Evolutionary conservation across 2,113 vertebrate species (phyloP).

Genomic region (Thinocorus orbignyianus): DNA sequence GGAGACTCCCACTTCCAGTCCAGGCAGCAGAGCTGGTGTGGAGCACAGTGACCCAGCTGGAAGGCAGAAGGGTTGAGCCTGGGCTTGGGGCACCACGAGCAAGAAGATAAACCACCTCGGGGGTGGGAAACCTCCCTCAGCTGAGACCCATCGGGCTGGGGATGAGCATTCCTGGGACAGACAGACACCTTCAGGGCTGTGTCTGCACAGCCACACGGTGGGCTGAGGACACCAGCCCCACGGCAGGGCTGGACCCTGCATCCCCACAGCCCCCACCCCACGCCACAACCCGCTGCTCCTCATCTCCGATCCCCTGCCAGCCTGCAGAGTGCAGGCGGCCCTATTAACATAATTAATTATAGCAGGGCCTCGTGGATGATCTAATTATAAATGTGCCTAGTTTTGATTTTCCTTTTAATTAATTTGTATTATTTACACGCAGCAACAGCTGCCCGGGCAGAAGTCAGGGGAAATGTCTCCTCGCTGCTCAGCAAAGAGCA

Average conservation of each 20-base stretch:
- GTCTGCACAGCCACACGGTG: fast-evolving
- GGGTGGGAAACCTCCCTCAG: too few relatives aligned
- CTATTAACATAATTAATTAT: constrained; percentile 44
- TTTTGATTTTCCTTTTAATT: constrained; percentile 62
- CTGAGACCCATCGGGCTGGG: not conserved
- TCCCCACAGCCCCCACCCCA: not conserved
- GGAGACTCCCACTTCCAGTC: fast-evolving
- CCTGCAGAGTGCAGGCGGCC: not conserved
- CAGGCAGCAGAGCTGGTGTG: fast-evolving
- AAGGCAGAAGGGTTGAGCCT: too few relatives aligned
- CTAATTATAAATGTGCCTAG: constrained; percentile 31
- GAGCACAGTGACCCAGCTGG: not conserved
- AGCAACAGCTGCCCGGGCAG: not conserved
- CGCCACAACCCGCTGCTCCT: fast-evolving
- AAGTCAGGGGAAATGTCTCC: not conserved
- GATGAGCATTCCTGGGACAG: not conserved
- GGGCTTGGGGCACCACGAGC: too few relatives aligned
- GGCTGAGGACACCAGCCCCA: fast-evolving
- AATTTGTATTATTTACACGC: constrained; percentile 31
- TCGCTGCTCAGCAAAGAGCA: not conserved
- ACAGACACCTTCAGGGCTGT: not conserved
- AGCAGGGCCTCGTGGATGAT: constrained; percentile 3
- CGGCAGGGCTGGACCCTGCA: fast-evolving
- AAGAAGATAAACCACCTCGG: too few relatives aligned
- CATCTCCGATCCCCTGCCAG: fast-evolving